These are phyloP conservation scores for Mythimna albipuncta DNA, from an alignment of 2,888 invertebrate species.

Conservation along the genomic window DNA sequence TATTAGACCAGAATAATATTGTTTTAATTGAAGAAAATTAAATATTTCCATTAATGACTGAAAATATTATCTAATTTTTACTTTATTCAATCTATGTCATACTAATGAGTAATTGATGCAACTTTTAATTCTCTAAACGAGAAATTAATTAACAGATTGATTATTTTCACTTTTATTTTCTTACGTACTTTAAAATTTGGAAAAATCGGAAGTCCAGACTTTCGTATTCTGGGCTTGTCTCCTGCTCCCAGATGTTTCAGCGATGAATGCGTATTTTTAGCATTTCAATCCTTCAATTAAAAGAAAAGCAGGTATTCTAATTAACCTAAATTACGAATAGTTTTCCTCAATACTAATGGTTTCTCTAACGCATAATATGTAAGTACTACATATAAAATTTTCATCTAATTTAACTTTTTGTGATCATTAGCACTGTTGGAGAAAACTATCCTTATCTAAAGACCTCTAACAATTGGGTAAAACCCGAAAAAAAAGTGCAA, in stretches of 20 bases:
- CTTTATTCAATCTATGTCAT: constrained; percentile 21
- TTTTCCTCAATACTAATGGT: background rate
- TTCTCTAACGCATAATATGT: background rate
- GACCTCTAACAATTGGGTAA: background rate
- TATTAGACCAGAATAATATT: background rate
- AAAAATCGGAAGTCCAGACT: background rate
- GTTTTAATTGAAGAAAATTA: background rate
- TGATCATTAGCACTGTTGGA: background rate
- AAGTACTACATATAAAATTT: background rate
- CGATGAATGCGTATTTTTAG: too few relatives aligned
- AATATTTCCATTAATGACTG: background rate
- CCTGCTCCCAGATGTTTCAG: background rate
- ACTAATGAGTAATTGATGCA: constrained; percentile 23
- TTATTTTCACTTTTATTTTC: constrained; percentile 12
- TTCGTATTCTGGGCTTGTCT: background rate
- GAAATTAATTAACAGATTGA: constrained; percentile 18
- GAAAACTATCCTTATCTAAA: constrained; percentile 7
- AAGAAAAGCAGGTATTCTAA: background rate
- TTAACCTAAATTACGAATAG: too few relatives aligned
- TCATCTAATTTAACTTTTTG: background rate
- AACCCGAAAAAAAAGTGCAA: constrained; percentile 8
- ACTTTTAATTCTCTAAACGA: constrained; percentile 16
- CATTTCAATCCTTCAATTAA: background rate
- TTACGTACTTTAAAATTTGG: background rate
- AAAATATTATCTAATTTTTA: background rate